Conservation (phyloP, 2,113 vertebrate genomes). For the Pollachius pollachius region DNA sequence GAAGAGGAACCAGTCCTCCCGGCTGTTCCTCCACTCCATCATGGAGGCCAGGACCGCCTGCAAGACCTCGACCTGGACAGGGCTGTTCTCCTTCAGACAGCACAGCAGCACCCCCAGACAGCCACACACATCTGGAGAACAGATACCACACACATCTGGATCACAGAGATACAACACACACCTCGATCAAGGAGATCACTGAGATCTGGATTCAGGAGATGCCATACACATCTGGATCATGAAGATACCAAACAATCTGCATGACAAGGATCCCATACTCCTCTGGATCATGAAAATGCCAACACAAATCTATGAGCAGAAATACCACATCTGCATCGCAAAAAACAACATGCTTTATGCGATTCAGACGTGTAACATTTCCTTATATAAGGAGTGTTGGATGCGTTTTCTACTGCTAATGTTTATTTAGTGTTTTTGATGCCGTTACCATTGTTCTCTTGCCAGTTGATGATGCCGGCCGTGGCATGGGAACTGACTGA, state of each 20-base stretch:
- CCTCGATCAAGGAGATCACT: conserved; percentile 60
- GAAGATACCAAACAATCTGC: conserved; percentile 59
- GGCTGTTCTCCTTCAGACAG: conserved; percentile 75
- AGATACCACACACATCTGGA: conserved; percentile 12
- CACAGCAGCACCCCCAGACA: conserved; percentile 87
- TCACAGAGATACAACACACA: conserved; percentile 70
- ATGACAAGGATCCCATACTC: conserved; percentile 13
- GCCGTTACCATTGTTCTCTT: conserved; percentile 67
- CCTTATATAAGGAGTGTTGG: neutral
- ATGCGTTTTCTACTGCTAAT: neutral
- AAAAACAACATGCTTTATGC: too few relatives aligned
- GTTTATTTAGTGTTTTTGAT: conserved; percentile 11
- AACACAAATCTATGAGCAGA: neutral
- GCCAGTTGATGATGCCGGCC: conserved; percentile 84
- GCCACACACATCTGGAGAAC: conserved; percentile 80
- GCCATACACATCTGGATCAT: conserved; percentile 14
- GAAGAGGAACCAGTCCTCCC: conserved; percentile 85
- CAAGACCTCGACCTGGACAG: conserved; percentile 78
- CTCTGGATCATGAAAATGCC: conserved; percentile 39
- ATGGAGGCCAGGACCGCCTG: conserved; percentile 81
- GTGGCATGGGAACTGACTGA: conserved; percentile 80
- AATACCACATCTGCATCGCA: neutral
- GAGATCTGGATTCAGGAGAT: conserved; percentile 60
- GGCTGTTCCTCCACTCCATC: conserved; percentile 85
- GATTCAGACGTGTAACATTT: too few relatives aligned